Conservation (phyloP, 2,113 vertebrate species). For the Nematolebias whitei region DNA sequence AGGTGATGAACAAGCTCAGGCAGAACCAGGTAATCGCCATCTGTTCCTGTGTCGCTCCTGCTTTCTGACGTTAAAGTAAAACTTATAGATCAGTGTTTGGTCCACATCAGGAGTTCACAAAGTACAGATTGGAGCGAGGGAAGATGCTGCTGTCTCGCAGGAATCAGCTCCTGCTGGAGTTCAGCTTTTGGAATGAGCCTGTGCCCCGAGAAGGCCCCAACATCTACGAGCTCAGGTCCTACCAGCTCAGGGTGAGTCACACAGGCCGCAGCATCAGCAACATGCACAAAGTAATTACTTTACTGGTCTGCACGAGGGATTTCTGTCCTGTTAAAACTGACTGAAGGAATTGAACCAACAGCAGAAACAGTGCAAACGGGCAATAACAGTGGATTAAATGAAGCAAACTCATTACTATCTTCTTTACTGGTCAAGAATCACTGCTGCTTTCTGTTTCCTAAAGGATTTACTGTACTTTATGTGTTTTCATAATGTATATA, state of each 20-base stretch:
- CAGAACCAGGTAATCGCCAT: conserved; percentile 85
- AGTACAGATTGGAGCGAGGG: conserved; percentile 89
- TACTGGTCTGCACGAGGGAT: not conserved
- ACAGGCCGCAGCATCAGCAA: not conserved
- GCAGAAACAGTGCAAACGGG: not conserved
- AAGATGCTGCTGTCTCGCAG: conserved; percentile 93
- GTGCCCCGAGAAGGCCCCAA: conserved; percentile 89
- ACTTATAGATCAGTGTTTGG: conserved; percentile 26
- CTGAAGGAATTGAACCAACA: not conserved
- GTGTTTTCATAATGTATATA: not conserved
- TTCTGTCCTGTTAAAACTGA: not conserved
- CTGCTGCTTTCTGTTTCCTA: too few species aligned
- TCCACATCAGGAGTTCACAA: conserved; percentile 84
- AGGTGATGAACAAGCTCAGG: conserved; percentile 94
- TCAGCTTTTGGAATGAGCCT: conserved; percentile 98
- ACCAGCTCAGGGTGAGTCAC: conserved; percentile 89
- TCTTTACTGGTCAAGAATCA: not conserved
- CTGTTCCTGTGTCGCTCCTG: not conserved
- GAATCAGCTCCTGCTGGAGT: conserved; percentile 93
- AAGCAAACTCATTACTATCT: too few species aligned
- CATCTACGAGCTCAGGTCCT: conserved; percentile 93
- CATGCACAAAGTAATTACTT: not conserved
- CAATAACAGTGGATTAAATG: too few species aligned
- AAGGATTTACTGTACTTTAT: not conserved
- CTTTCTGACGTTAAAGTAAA: not conserved